phyloP scores from a whole-genome alignment of 1,140 invertebrate species.

The Papilio helenus region DNA sequence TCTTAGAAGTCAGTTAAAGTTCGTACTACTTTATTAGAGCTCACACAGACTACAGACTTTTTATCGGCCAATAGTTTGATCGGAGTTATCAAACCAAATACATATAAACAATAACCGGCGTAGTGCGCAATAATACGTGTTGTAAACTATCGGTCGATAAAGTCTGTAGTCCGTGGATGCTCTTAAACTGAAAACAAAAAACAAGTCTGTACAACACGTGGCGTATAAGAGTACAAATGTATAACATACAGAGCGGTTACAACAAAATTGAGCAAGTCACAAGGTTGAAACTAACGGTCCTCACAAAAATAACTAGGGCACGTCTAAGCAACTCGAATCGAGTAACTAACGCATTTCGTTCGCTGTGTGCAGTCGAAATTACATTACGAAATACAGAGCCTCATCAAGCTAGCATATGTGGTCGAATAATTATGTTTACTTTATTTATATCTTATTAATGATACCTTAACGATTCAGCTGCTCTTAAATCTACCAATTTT shows the following conservation, averaged over 20 bases:
- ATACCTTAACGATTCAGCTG: not conserved
- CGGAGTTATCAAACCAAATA: no score
- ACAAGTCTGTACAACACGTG: not conserved
- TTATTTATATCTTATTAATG: conserved; percentile 9
- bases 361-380: conserved; percentile 20
- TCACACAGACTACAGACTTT: no score
- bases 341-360: conserved; percentile 39
- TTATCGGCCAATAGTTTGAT: no score
- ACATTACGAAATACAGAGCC: conserved; percentile 23
- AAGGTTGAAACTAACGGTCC: conserved; percentile 58
- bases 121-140: no score
- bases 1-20: not conserved
- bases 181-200: no score
- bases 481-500: not conserved
- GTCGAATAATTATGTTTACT: not conserved
- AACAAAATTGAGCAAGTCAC: conserved; percentile 49
- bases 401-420: not conserved
- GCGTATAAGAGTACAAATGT: not conserved
- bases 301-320: conserved; percentile 59
- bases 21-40: not conserved
- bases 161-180: no score
- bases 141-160: no score
- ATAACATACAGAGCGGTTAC: conserved; percentile 3
- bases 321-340: conserved; percentile 49
- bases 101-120: no score